phyloP scores from a whole-genome alignment of 2,797 vertebrate genomes.

The Centroberyx gerrardi region DNA sequence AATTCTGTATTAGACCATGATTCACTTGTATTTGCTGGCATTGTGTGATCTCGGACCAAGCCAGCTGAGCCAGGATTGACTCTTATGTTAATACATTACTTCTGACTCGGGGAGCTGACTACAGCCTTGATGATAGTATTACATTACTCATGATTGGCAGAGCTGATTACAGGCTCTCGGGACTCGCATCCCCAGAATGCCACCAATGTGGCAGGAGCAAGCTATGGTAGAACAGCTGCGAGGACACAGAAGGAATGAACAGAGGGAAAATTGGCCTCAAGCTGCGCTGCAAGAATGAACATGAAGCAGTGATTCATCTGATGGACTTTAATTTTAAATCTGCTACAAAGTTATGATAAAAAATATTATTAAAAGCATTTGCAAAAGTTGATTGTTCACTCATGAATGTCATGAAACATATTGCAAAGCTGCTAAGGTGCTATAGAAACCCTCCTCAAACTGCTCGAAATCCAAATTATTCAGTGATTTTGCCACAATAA shows the following conservation, averaged over 20 bases:
- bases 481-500: conserved; percentile 19
- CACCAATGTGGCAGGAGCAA: conserved; percentile 3
- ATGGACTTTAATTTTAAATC: conserved; percentile 50
- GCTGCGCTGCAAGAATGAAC: conserved; percentile 56
- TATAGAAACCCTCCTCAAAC: conserved; percentile 15
- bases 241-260: conserved; percentile 56
- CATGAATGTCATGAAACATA: conserved; percentile 23
- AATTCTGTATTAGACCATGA: conserved; percentile 8
- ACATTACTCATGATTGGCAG: conserved; percentile 40
- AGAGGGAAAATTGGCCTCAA: conserved; percentile 52
- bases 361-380: conserved; percentile 27
- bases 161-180: conserved; percentile 39
- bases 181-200: conserved; percentile 29
- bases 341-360: conserved; percentile 35
- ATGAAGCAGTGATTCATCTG: conserved; percentile 53
- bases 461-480: conserved; percentile 47
- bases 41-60: neutral
- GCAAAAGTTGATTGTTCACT: conserved; percentile 48
- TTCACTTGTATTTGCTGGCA: conserved; percentile 21
- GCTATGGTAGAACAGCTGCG: conserved; percentile 26
- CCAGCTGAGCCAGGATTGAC: conserved; percentile 1
- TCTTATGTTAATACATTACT: conserved; percentile 14
- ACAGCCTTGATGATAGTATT: conserved; percentile 25
- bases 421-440: conserved; percentile 8
- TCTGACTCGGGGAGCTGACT: conserved; percentile 12